These are phyloP conservation scores for Chiroxiphia lanceolata DNA, from an alignment of 2,797 vertebrate species.

Conservation along the genomic window DNA sequence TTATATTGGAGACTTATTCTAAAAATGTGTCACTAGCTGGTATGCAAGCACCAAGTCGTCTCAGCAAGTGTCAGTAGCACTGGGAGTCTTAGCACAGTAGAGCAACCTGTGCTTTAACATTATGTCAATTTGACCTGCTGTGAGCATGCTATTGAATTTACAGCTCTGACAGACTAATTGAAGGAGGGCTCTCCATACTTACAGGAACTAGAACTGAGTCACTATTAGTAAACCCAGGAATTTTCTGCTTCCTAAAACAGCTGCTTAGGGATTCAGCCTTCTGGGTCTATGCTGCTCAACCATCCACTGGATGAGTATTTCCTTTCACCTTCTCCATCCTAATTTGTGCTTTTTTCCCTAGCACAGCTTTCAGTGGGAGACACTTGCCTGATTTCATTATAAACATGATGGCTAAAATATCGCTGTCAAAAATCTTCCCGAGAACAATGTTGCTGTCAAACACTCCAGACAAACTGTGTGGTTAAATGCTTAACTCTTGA, in stretches of 20 bases:
- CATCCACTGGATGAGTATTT: neutral
- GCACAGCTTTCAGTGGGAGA: neutral
- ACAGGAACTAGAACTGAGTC: neutral
- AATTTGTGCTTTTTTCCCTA: neutral
- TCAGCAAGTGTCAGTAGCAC: constrained; percentile 36
- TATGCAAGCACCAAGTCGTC: constrained; percentile 26
- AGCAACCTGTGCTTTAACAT: constrained; percentile 24
- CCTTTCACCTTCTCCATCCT: neutral
- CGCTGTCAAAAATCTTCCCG: constrained; percentile 8
- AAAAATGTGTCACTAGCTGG: constrained; percentile 28
- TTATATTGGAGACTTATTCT: neutral
- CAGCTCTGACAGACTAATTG: neutral
- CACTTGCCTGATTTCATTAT: neutral
- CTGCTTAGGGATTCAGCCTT: neutral
- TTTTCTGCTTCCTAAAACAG: neutral
- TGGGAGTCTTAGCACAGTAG: constrained; percentile 1
- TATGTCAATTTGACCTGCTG: constrained; percentile 48
- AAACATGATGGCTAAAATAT: constrained; percentile 3
- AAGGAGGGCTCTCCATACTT: neutral
- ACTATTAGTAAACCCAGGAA: neutral
- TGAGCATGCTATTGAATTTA: constrained; percentile 26
- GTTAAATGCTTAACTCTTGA: neutral
- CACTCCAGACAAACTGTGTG: neutral
- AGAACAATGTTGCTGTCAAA: constrained; percentile 8
- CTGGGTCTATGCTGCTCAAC: neutral